phyloP scores from a whole-genome alignment of 2,113 vertebrate genomes.

The Dissostichus mawsoni region DNA sequence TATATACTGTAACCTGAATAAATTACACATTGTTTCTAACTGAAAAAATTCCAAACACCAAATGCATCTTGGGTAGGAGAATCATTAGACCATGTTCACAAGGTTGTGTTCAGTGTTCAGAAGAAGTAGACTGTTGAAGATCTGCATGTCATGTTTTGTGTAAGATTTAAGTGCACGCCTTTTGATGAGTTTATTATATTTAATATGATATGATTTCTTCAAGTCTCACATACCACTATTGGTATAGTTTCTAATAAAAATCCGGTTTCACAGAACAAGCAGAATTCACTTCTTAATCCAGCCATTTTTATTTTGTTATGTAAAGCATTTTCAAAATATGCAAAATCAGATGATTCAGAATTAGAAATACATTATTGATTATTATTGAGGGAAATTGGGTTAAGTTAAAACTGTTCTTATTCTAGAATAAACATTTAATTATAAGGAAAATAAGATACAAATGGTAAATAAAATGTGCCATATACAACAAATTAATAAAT shows the following conservation, averaged over 20 bases:
- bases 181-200: slow-evolving; percentile 1
- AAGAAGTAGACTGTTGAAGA: slow-evolving; percentile 12
- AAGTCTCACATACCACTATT: slow-evolving; percentile 19
- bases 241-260: slow-evolving; percentile 55
- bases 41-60: slow-evolving; percentile 40
- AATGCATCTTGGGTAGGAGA: slow-evolving; percentile 16
- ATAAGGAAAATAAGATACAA: too few species aligned
- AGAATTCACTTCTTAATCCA: not conserved
- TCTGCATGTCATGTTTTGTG: slow-evolving; percentile 41
- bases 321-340: not conserved
- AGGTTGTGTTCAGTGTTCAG: slow-evolving; percentile 5
- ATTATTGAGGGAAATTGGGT: not conserved
- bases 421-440: too few species aligned
- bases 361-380: too few species aligned
- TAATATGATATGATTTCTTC: slow-evolving; percentile 28
- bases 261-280: not conserved
- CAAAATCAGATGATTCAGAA: too few species aligned
- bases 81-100: not conserved
- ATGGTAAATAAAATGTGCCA: too few species aligned
- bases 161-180: slow-evolving; percentile 23
- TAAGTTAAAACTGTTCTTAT: too few species aligned
- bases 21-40: slow-evolving; percentile 38
- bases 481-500: too few species aligned
- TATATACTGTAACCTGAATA: slow-evolving; percentile 36
- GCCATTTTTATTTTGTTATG: not conserved